Base-by-base conservation (phyloP, 2,797 vertebrate species). In the Synanceia verrucosa region DNA sequence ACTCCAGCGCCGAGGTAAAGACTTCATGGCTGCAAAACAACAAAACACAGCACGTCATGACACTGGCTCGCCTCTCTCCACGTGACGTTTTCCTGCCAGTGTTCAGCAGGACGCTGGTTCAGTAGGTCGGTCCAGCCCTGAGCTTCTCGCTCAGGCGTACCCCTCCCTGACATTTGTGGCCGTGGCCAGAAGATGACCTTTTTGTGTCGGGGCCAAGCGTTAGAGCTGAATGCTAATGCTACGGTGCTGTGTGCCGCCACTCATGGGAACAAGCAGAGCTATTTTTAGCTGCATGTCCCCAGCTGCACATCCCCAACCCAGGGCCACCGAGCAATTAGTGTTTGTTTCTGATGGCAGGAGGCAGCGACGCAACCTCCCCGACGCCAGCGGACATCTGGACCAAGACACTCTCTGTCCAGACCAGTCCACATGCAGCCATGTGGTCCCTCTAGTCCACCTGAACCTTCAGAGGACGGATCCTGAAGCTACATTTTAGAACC, bases 251-350 rank as follows among this genome's bases (percentile, higher is more conserved):
- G 79, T 87, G 84, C 68, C 72, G 64, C 84, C 83, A 82, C 91
- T 93, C 90, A 83, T 83, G 89, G 88, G 90, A 93, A 89, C 78
- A 89, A 84, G 79, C 79, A 21, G 63, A 37, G 81, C 81, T 94
- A 94, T 94, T 93, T 94, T 92, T 94, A 94, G 92, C 82, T 53
- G 18, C 76, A 81, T 83, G 86, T 93, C 91, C 92, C 89, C 93
- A 94, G 92, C 93, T 94, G 93, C 89, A 94, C 86, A 90, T 90
- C 83, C 89, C 81, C 90, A 91, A 89, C 91, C 86, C 70, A 79
- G 74, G 89, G 90, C 92, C 90, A 91, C 86, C 88, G 84, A 85
- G 90, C 91, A 94, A 94, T 93, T 93, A 93, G 90, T 87, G 86
- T 91, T 92, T 90, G 87, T 86, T 89, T 90, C 87, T 91, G 82